Percentiles rank a stretch among this genome's conserved stretches.
Conservation (phyloP, 2,797 vertebrate species). For the Manis pentadactyla region DNA sequence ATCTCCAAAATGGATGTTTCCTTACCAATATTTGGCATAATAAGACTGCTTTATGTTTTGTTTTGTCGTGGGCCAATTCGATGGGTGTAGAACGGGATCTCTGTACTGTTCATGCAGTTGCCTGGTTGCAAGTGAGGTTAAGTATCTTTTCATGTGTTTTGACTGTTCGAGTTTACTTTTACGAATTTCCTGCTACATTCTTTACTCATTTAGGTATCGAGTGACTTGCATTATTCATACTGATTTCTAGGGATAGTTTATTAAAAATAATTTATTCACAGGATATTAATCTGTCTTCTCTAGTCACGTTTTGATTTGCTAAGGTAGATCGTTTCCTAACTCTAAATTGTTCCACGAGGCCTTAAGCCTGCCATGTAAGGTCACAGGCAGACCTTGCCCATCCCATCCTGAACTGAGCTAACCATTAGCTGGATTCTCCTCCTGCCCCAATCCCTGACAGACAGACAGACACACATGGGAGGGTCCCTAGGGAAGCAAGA, state of each 20-base stretch:
- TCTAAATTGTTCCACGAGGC: neutral
- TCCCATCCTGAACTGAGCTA: neutral
- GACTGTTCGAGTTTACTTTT: neutral
- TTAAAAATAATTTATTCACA: neutral
- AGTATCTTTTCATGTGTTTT: neutral
- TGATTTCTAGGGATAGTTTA: neutral
- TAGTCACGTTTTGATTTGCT: neutral
- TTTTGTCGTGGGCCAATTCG: accelerated
- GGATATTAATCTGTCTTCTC: neutral
- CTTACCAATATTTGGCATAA: accelerated
- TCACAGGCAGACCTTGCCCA: neutral
- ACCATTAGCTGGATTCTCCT: accelerated
- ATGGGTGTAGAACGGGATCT: accelerated
- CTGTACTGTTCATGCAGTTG: accelerated
- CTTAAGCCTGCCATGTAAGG: neutral
- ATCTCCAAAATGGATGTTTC: neutral
- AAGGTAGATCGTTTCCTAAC: neutral
- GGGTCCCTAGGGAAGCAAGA: neutral
- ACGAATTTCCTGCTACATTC: accelerated
- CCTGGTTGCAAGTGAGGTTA: neutral
- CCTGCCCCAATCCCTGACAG: neutral
- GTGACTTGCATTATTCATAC: neutral
- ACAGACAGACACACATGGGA: too few species aligned
- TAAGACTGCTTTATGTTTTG: accelerated
- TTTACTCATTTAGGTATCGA: neutral